A percentile compares a stretch with the other conserved stretches of the same genome.
phyloP scores from a whole-genome alignment of 2,888 invertebrate species.

The Stenichneumon culpator region DNA sequence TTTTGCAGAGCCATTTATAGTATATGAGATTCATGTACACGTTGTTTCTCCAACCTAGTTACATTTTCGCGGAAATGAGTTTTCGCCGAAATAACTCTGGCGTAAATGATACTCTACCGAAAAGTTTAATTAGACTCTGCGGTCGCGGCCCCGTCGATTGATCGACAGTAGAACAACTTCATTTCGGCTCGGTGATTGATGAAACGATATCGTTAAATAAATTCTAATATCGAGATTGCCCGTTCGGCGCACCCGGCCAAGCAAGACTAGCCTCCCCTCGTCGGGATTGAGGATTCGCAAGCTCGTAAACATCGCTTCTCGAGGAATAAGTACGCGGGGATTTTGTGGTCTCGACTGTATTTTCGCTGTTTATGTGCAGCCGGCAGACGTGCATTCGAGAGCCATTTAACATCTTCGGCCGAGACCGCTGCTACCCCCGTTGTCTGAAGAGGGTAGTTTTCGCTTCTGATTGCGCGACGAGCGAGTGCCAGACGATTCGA shows the following conservation, averaged over 20 bases:
- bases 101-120: too few species aligned
- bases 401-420: constrained; percentile 59
- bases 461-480: constrained; percentile 37
- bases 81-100: too few species aligned
- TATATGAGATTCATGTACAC: too few species aligned
- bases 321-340: constrained; percentile 29
- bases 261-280: constrained; percentile 18
- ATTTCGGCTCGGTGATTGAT: neutral
- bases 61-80: too few species aligned
- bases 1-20: too few species aligned
- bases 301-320: constrained; percentile 52
- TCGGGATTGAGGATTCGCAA: constrained; percentile 27
- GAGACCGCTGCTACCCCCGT: constrained; percentile 19
- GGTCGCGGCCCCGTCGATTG: neutral
- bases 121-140: too few species aligned
- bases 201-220: constrained; percentile 16
- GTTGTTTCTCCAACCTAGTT: too few species aligned
- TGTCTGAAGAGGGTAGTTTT: constrained; percentile 47
- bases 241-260: constrained; percentile 4
- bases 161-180: neutral
- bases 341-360: constrained; percentile 49
- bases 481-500: constrained; percentile 45
- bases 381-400: constrained; percentile 33
- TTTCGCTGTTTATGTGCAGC: constrained; percentile 54
- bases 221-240: constrained; percentile 25